A percentile compares a stretch with the other conserved stretches of the same genome.
Evolutionary conservation across 53 echinoderm and acorn worm genomes (phyloP).

Genomic region (Actinopyga echinites): DNA sequence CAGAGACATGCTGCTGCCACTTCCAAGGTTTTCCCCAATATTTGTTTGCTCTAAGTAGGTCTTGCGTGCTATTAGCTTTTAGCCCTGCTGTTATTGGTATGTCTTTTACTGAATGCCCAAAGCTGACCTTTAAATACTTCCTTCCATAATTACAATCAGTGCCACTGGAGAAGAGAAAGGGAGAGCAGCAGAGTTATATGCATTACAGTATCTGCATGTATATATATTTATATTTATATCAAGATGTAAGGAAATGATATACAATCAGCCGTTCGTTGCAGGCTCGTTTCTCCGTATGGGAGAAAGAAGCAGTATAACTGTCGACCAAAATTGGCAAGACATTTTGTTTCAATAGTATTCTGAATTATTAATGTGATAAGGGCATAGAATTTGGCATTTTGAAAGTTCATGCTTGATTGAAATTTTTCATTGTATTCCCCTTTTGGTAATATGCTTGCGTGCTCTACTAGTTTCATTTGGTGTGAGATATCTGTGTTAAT

Average conservation of each 20-base stretch:
- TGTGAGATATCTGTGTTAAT: conserved; percentile 14
- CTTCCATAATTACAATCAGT: conserved; percentile 20
- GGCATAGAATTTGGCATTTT: conserved; percentile 6
- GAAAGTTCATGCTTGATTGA: too few relatives aligned
- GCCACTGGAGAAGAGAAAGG: background rate
- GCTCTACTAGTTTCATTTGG: too few relatives aligned
- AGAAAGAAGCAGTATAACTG: too few relatives aligned
- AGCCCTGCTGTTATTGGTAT: conserved; percentile 28
- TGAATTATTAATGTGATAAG: conserved; percentile 13
- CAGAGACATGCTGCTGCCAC: too few relatives aligned
- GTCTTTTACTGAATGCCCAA: background rate
- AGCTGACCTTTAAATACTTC: conserved; percentile 24
- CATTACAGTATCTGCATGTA: too few relatives aligned
- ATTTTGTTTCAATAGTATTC: background rate
- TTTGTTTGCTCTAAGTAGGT: conserved; percentile 35
- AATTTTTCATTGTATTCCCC: too few relatives aligned
- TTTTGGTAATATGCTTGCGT: too few relatives aligned
- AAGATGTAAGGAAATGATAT: too few relatives aligned
- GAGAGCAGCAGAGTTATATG: background rate
- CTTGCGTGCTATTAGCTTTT: conserved; percentile 43
- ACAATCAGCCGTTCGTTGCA: too few relatives aligned
- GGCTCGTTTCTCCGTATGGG: too few relatives aligned
- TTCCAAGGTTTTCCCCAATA: background rate
- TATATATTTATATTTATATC: too few relatives aligned
- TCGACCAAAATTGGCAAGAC: conserved; percentile 20